Conservation (phyloP, 2,888 invertebrate species). For the Thelaira solivaga region DNA sequence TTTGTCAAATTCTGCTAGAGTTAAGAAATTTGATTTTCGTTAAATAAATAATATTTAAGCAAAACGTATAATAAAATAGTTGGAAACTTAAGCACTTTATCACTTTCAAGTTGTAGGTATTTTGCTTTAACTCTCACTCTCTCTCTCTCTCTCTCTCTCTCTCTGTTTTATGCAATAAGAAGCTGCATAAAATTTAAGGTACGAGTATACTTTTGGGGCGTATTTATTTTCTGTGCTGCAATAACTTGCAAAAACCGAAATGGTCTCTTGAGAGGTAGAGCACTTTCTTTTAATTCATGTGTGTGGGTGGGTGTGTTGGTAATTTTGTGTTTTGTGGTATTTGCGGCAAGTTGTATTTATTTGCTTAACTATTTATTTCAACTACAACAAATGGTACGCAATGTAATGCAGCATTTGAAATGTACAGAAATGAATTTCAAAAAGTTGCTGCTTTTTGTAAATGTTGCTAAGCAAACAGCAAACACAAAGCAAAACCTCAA, state of each 20-base stretch:
- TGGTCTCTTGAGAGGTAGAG: neutral
- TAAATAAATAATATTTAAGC: conserved; percentile 16
- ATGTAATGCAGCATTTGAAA: conserved; percentile 36
- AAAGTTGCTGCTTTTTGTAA: neutral
- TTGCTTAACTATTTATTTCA: conserved; percentile 14
- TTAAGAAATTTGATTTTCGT: neutral
- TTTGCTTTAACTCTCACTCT: neutral
- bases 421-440: conserved; percentile 34
- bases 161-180: neutral
- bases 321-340: conserved; percentile 14
- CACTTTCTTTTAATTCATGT: neutral
- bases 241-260: neutral
- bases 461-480: neutral
- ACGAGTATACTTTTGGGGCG: conserved; percentile 29
- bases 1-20: neutral
- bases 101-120: conserved; percentile 1
- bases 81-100: conserved; percentile 18
- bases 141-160: neutral
- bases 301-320: neutral
- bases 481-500: neutral
- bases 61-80: neutral
- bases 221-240: neutral
- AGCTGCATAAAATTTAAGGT: conserved; percentile 13
- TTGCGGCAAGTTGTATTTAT: conserved; percentile 9
- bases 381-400: neutral